Conservation (phyloP, 2,797 vertebrate genomes). For the Anisognathus igniventris region DNA sequence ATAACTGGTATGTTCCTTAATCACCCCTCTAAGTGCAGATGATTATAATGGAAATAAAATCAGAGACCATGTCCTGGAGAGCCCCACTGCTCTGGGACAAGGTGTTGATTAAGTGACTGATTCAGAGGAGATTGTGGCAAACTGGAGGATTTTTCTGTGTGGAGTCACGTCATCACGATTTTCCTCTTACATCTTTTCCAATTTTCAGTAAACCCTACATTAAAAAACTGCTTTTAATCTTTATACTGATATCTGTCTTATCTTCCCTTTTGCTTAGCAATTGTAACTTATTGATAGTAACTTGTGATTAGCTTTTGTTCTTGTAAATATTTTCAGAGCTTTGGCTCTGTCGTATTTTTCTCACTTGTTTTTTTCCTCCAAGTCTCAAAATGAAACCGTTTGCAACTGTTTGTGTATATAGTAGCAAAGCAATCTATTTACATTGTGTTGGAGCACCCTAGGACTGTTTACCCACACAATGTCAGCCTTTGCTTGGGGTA, state of each 20-base stretch:
- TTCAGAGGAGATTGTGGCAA: background rate
- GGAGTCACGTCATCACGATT: background rate
- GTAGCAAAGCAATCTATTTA: constrained; percentile 72
- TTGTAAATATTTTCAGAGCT: constrained; percentile 36
- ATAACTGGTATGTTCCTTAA: background rate
- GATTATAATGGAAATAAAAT: background rate
- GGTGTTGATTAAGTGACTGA: background rate
- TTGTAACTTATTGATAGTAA: background rate
- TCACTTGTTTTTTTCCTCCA: constrained; percentile 31
- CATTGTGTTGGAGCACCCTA: constrained; percentile 50
- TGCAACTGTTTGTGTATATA: constrained; percentile 41
- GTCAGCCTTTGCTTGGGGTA: constrained; percentile 68
- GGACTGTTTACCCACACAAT: constrained; percentile 70
- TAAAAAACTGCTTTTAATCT: background rate
- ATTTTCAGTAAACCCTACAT: background rate
- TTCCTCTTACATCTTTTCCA: background rate
- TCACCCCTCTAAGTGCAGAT: background rate
- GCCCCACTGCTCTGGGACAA: background rate
- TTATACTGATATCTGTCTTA: background rate
- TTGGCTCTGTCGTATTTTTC: constrained; percentile 42
- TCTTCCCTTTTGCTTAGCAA: background rate
- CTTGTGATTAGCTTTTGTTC: constrained; percentile 10
- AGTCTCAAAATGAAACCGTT: constrained; percentile 54
- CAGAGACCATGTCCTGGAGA: background rate
- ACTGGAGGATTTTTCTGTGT: background rate